Conservation (phyloP, 2,888 invertebrate genomes). For the Morinoia aosen region DNA sequence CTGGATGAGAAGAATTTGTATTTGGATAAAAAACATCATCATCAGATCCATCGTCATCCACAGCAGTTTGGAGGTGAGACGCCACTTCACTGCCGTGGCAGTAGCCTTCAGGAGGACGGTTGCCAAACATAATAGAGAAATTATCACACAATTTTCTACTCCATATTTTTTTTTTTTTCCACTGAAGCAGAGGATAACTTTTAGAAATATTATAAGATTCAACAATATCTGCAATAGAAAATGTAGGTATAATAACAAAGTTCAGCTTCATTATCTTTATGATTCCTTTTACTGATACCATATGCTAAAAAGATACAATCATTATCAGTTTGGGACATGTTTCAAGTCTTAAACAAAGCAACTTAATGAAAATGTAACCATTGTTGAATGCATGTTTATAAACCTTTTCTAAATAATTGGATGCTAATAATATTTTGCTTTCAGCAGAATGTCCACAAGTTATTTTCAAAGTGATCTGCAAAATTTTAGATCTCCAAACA, state of each 20-base stretch:
- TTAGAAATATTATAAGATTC: not conserved
- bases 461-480: no score
- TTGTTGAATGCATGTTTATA: no score
- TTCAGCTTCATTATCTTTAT: not conserved
- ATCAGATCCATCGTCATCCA: slow-evolving; percentile 61
- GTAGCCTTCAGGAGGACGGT: slow-evolving; percentile 51
- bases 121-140: not conserved
- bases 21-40: slow-evolving; percentile 63
- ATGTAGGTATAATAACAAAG: not conserved
- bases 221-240: not conserved
- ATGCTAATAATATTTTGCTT: no score
- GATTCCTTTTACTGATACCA: not conserved
- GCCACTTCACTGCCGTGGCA: slow-evolving; percentile 22
- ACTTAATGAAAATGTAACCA: no score
- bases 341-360: no score
- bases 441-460: no score
- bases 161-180: not conserved
- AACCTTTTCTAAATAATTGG: no score
- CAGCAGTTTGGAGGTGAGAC: slow-evolving; percentile 73
- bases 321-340: no score
- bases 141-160: not conserved
- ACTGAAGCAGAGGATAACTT: not conserved
- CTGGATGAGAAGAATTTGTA: not conserved
- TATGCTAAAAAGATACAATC: no score
- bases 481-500: no score